These are phyloP conservation scores for Erannis defoliaria DNA, from an alignment of 2,888 invertebrate genomes.

Conservation along the genomic window DNA sequence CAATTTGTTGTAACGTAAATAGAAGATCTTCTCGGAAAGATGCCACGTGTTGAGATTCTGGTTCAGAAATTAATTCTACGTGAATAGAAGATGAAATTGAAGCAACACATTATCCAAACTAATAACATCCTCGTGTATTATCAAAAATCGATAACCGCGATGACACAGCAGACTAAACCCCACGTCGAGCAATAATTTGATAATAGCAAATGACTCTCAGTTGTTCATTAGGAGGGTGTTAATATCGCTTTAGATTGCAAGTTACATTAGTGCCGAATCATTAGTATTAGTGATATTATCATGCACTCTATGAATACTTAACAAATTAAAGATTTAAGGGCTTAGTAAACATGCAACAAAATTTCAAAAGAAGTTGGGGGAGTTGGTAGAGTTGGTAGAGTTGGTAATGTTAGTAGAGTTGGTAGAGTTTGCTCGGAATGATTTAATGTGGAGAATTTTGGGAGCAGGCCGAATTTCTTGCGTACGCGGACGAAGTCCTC, in stretches of 20 bases:
- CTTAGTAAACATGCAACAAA: neutral
- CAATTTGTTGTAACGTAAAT: no score
- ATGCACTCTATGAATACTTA: neutral
- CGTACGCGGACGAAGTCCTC: no score
- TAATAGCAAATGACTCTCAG: conserved; percentile 27
- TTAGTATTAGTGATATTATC: conserved; percentile 1
- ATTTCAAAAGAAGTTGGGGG: no score
- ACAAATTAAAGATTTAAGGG: neutral
- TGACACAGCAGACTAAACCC: conserved; percentile 15
- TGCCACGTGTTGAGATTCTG: no score
- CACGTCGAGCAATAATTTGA: conserved; percentile 13
- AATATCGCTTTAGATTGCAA: conserved; percentile 66
- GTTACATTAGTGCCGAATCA: conserved; percentile 41
- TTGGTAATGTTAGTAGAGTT: no score
- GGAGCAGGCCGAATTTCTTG: no score
- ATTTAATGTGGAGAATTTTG: no score
- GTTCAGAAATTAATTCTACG: no score
- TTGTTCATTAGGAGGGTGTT: conserved; percentile 22
- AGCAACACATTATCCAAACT: neutral
- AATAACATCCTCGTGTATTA: neutral
- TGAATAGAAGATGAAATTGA: neutral
- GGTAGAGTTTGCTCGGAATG: no score
- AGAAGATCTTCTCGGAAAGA: no score
- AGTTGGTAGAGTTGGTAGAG: no score
- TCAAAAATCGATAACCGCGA: conserved; percentile 8